Base-by-base conservation (phyloP, 2,797 vertebrate species). In the Fistularia commersonii region DNA sequence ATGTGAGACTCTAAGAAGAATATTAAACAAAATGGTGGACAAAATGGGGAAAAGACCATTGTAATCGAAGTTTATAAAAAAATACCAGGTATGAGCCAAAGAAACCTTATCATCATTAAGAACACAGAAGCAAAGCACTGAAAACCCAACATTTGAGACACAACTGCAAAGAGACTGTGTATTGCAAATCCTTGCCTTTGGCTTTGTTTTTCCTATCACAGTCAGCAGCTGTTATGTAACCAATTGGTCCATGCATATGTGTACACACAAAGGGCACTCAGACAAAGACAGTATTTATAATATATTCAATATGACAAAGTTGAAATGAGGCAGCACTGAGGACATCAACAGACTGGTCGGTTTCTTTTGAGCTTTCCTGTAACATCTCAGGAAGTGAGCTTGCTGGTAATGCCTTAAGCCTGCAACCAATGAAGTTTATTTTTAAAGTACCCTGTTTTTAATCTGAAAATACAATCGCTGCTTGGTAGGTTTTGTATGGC, bases 201-300 rank as follows among this genome's bases (percentile, higher is more conserved):
- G 76, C 69, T 52, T 72, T 60, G 43, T 48, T 72, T 77, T 56
- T 66, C 37, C 12, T 72, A 72, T 79, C 62, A 32, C 50, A 76
- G 61, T 61, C 52, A 66, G 53, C 38, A 8, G 2, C 37, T 45
- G 47, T 74, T 79, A 53, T n/a, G n/a, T 74, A 79, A 74, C 61
- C 8, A 0, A 50, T 47, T 39, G 37, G 32, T 48, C 5, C 57
- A 46, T 54, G 32, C 23, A 23, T 23, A 23, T 23, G 23, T 23
- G 23, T 23, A 23, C 23, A 23, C 23, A 23, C 23, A 23, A 23
- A 23, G 23, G 23, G 4, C 23, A 23, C 23, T 2, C 23, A 23
- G 23, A 23, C 23, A 23, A 23, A 23, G 23, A 23, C 23, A 23
- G 23, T 23, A 23, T 23, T 23, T 23, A 23, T 23, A 23, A 23